Evolutionary conservation across 2,113 vertebrate species (phyloP), one percentile per base, ranked within the genome.

Genomic region (Montifringilla adamsi): DNA sequence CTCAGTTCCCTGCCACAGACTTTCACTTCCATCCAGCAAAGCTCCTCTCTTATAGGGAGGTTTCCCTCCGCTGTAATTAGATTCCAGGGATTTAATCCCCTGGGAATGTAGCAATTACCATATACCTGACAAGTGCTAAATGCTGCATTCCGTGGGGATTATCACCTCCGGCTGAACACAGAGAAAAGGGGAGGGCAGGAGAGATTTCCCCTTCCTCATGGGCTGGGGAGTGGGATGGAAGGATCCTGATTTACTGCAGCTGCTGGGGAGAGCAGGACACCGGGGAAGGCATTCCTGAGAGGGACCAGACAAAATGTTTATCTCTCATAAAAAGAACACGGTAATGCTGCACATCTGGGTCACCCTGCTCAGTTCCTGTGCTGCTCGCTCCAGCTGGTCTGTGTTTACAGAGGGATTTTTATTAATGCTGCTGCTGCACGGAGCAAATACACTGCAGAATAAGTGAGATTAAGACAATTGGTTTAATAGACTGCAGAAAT

Each of bases 71-170:
- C 80, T 94, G 95, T 96, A 96, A 96, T 97, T 96, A 96, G 96
- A 97, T 96, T 96, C 93, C 92, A 53, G 1, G 33, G 95, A 94
- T 96, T 93, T 96, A 97, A 96, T 96, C 95, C 88, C 89, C 73
- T 58, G 95, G 93, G 95, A 97, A 97, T 97, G 92, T 3, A 89
- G 92, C 95, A 97, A 97, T 97, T 96, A 96, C 95, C 94, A 95
- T 97, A 96, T 97, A 97, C 95, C 96, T 97, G 96, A 96, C 96
- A 96, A 96, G 95, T 97, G 96, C 95, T 97, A 97, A 97, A 96
- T 93, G 93, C 95, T 95, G 92, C 94, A 96, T 97, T 97, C 96
- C 94, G 70, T 24, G 53, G 94, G 95, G 95, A 96, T 97, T 96
- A 97, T 96, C 96, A 97, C 96, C 96, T 96, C 93, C 20, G 69